Conservation (phyloP, 2,888 invertebrate genomes). For the Biston stratarius region DNA sequence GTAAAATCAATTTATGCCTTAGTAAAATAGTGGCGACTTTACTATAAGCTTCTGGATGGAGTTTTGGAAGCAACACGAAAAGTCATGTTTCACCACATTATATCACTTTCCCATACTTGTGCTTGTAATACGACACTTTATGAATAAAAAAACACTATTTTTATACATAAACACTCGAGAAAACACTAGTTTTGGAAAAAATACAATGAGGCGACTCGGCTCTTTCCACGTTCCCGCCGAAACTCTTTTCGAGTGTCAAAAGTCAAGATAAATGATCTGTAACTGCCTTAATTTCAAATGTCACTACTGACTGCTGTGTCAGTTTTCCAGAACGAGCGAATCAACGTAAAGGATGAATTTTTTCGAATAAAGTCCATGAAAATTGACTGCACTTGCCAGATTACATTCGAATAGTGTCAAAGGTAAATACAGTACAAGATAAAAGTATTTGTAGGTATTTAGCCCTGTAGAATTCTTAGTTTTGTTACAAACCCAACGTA, state of each 20-base stretch:
- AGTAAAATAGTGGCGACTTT: no score
- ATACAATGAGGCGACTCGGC: no score
- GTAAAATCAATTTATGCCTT: no score
- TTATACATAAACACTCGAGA: no score
- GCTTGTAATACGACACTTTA: no score
- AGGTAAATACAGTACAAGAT: constrained; percentile 72
- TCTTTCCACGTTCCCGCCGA: no score
- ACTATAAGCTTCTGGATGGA: no score
- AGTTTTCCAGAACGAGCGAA: constrained; percentile 54
- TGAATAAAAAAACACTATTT: no score
- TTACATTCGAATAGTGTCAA: constrained; percentile 75
- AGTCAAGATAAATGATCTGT: background rate
- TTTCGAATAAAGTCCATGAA: constrained; percentile 70
- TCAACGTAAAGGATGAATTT: constrained; percentile 68
- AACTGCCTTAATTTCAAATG: background rate
- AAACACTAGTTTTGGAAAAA: no score
- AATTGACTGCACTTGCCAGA: constrained; percentile 74
- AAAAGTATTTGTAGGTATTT: constrained; percentile 46
- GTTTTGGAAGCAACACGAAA: no score
- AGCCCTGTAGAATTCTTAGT: constrained; percentile 37
- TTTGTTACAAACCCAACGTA: constrained; percentile 34
- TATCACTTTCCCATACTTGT: no score
- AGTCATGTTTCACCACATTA: no score
- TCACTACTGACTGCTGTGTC: constrained; percentile 10
- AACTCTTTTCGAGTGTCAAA: background rate